These are phyloP conservation scores for Eulithis testata DNA, from an alignment of 2,888 invertebrate genomes.

Conservation along the genomic window DNA sequence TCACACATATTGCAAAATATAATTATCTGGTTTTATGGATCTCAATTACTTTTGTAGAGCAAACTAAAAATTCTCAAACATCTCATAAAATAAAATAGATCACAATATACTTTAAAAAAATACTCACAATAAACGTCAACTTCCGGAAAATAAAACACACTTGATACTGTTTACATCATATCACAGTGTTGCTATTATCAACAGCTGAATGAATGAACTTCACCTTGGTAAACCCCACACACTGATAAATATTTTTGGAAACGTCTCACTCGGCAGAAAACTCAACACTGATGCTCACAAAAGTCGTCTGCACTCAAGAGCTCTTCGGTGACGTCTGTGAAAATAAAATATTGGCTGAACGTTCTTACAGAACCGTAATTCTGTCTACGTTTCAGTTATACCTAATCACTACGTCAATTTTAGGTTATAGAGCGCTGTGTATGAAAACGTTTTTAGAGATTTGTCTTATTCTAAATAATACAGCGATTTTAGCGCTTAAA, in stretches of 20 bases:
- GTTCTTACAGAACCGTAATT: background rate
- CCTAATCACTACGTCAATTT: slow-evolving; percentile 11
- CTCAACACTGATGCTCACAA: background rate
- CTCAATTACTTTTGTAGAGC: too few relatives aligned
- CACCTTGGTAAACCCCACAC: slow-evolving; percentile 46
- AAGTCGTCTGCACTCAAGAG: slow-evolving; percentile 25
- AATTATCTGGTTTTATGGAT: too few relatives aligned
- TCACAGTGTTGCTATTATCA: slow-evolving; percentile 29
- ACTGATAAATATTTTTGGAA: slow-evolving; percentile 7
- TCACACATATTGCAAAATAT: background rate
- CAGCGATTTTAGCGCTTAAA: slow-evolving; percentile 33
- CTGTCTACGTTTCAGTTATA: background rate
- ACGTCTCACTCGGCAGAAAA: background rate
- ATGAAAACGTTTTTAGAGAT: background rate
- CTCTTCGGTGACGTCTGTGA: slow-evolving; percentile 15
- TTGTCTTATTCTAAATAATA: slow-evolving; percentile 9
- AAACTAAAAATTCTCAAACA: background rate
- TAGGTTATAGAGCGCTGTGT: slow-evolving; percentile 34
- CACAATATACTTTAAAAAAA: background rate
- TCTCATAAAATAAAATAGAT: background rate
- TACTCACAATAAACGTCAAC: slow-evolving; percentile 13
- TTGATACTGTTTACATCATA: slow-evolving; percentile 22
- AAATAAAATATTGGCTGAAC: slow-evolving; percentile 8
- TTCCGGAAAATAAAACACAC: slow-evolving; percentile 10
- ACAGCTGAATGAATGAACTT: slow-evolving; percentile 36